A percentile compares a stretch with the other conserved stretches of the same genome.
Conservation (phyloP, 2,797 vertebrate species). For the Bothrops alternatus region DNA sequence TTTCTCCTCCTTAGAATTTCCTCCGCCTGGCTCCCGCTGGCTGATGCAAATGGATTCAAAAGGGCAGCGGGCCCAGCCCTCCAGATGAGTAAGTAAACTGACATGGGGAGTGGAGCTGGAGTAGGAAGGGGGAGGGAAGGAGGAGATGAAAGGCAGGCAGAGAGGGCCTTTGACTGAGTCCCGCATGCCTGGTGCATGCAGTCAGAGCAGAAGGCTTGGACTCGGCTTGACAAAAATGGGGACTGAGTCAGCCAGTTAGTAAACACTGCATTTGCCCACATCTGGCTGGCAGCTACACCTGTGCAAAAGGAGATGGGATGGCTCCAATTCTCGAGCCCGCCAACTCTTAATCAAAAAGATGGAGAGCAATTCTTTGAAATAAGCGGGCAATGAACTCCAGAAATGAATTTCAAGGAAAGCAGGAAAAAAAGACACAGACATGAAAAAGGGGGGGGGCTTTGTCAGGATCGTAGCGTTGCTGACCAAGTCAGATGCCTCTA, state of each 20-base stretch:
- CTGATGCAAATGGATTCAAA: conserved; percentile 66
- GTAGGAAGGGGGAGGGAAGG: background rate
- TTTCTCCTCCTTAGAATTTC: conserved; percentile 12
- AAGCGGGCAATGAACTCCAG: background rate
- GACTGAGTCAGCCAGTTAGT: conserved; percentile 67
- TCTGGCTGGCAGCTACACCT: conserved; percentile 55
- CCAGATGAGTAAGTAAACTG: conserved; percentile 67
- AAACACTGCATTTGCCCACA: conserved; percentile 48
- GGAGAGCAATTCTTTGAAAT: background rate
- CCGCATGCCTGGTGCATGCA: conserved; percentile 34
- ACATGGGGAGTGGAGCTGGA: conserved; percentile 31
- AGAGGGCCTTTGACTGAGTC: conserved; percentile 36
- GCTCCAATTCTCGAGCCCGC: background rate
- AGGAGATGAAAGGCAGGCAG: conserved; percentile 36
- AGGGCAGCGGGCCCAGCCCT: conserved; percentile 60
- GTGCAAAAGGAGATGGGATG: conserved; percentile 63
- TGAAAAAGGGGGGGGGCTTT: background rate
- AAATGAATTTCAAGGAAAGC: background rate
- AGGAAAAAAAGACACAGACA: background rate
- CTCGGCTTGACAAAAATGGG: conserved; percentile 40
- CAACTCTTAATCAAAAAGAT: background rate
- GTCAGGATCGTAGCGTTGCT: background rate
- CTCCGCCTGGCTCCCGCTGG: conserved; percentile 48
- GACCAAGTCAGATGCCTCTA: background rate
- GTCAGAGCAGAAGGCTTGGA: conserved; percentile 44